Conservation (phyloP, 2,888 invertebrate genomes). For the Charanyca ferruginea region DNA sequence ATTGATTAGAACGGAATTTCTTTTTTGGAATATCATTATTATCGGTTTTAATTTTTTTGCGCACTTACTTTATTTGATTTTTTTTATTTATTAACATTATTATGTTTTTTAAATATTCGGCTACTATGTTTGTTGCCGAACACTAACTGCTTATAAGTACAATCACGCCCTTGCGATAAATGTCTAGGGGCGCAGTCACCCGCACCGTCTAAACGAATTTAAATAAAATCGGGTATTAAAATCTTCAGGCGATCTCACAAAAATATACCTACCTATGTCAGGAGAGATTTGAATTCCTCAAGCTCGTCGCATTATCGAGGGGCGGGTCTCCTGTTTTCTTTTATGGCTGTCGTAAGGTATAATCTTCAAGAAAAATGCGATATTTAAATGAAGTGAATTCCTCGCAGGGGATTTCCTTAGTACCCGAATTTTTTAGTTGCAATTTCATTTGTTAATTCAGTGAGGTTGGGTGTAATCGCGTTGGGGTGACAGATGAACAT, state of each 20-base stretch:
- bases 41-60: not conserved
- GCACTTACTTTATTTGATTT: not conserved
- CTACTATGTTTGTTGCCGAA: slow-evolving; percentile 65
- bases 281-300: slow-evolving; percentile 91
- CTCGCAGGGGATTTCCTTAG: slow-evolving; percentile 84
- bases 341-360: slow-evolving; percentile 91
- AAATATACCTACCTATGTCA: slow-evolving; percentile 91
- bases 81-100: no score
- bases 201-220: slow-evolving; percentile 89
- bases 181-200: slow-evolving; percentile 86
- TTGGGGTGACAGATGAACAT: slow-evolving; percentile 70
- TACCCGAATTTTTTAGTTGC: slow-evolving; percentile 84
- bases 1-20: not conserved
- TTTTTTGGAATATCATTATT: not conserved
- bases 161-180: slow-evolving; percentile 88
- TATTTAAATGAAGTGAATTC: slow-evolving; percentile 91
- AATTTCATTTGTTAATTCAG: slow-evolving; percentile 86
- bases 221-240: slow-evolving; percentile 90
- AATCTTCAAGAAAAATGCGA: slow-evolving; percentile 91
- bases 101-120: slow-evolving; percentile 9
- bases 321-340: slow-evolving; percentile 90
- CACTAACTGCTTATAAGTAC: slow-evolving; percentile 84
- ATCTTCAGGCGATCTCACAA: slow-evolving; percentile 89
- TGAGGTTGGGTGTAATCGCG: slow-evolving; percentile 72
- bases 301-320: slow-evolving; percentile 89